phyloP scores from a whole-genome alignment of 2,113 vertebrate genomes.

The Microtus oregoni region DNA sequence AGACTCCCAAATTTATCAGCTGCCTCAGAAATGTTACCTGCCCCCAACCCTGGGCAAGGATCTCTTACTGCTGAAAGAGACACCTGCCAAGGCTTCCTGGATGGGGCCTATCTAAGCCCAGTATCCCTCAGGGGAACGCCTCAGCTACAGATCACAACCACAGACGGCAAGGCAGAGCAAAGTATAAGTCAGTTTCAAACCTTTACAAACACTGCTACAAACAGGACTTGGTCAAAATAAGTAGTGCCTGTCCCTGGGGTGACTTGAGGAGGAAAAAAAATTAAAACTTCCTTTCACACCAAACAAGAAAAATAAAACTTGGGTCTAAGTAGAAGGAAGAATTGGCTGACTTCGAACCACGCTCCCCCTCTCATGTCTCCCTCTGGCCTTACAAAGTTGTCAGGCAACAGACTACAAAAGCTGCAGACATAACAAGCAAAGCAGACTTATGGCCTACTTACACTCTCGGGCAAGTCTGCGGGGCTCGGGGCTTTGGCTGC shows the following conservation, averaged over 20 bases:
- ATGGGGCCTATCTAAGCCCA: neutral
- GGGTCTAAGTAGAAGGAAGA: conserved; percentile 12
- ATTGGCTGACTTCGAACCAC: neutral
- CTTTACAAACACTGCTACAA: neutral
- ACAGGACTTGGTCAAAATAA: neutral
- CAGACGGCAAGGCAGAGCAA: conserved; percentile 52
- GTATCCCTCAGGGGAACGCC: neutral
- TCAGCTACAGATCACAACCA: neutral
- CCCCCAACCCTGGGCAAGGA: neutral
- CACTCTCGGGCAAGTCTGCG: conserved; percentile 58
- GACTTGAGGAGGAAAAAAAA: conserved; percentile 14
- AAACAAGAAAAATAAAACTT: conserved; percentile 51
- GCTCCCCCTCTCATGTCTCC: conserved; percentile 19
- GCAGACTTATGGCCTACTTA: conserved; percentile 65
- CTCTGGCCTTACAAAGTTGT: conserved; percentile 20
- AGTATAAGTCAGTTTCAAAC: conserved; percentile 9
- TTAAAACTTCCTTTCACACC: conserved; percentile 38
- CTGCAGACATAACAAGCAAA: conserved; percentile 40
- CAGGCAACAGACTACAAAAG: conserved; percentile 55
- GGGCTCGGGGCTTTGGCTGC: conserved; percentile 61
- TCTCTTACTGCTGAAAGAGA: neutral
- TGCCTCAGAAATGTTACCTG: conserved; percentile 49
- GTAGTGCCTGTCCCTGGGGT: conserved; percentile 12
- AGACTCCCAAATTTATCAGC: conserved; percentile 42
- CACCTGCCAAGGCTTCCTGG: neutral